Base-by-base conservation (phyloP, 2,113 vertebrate genomes). In the Salvelinus sp. region DNA sequence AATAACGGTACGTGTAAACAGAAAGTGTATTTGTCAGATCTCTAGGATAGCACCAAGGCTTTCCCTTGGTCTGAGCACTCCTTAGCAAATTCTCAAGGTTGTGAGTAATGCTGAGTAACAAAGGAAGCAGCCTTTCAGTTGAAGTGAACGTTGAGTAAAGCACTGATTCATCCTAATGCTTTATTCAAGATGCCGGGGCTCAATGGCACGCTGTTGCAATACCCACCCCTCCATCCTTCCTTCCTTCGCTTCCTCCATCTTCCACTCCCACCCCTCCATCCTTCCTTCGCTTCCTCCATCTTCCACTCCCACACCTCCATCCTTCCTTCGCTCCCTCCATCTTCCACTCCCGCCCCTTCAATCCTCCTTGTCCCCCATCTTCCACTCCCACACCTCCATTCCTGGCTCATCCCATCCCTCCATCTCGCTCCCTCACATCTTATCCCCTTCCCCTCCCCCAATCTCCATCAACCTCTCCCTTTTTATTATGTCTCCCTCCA, bases 111-210 rank as follows among this genome's bases (percentile, higher is more conserved):
- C 33, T 33, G 33, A 33, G 33, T 33, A 4, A 16, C 50, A 54
- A 54, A 14, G 50, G 50, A 76, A 38, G 18, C 30, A 10, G 4
- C 68, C 20, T 47, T 75, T 50, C 57, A 23, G n/a, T 70, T 12
- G 22, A 57, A 73, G 57, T 54, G 64, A 27, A 71, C 47, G 60
- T 25, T 23, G 47, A 78, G 54, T n/a, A 27, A 73, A 28, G 23
- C 54, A 69, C 58, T 73, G 70, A 76, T 81, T 83, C 73, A 74
- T 78, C 48, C 30, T 62, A 73, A 70, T 74, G 44, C 67, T 74
- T 79, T 74, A 64, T 75, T 80, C 63, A 78, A 75, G 44, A 70
- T 63, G 71, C 70, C 44, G 5, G 58, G 66, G 68, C 60, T 33
- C 10, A n/a, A 18, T 38, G 33, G 72, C 71, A 64, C 25, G 71